Percentiles rank a stretch among this genome's conserved stretches.
Evolutionary conservation across 1,140 invertebrate species (phyloP).

Genomic region (Lepidurus apus): DNA sequence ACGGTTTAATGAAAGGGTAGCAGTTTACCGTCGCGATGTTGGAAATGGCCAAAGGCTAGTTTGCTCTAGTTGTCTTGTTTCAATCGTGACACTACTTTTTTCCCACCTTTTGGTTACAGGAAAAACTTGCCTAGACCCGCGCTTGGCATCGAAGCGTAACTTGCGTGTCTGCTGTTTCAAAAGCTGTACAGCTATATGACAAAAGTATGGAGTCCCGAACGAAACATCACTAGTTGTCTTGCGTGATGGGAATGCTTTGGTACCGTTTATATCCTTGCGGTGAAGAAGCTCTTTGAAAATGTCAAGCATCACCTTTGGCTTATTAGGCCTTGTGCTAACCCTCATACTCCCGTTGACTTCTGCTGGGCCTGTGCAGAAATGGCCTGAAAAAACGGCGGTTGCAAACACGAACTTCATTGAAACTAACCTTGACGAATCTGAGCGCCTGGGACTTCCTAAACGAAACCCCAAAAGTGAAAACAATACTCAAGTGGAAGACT

Average conservation of each 20-base stretch:
- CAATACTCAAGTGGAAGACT: background rate
- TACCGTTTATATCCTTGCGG: background rate
- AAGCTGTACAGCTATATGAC: background rate
- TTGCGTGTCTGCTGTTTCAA: background rate
- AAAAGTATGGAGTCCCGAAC: background rate
- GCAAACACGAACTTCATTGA: background rate
- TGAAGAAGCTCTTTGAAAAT: background rate
- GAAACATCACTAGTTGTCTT: background rate
- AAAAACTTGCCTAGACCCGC: background rate
- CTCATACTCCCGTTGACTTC: background rate
- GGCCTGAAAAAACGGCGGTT: background rate
- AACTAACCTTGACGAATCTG: background rate
- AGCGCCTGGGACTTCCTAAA: background rate
- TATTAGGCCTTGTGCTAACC: background rate
- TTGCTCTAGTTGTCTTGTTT: background rate
- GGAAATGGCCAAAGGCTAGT: background rate
- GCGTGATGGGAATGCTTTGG: constrained; percentile 3
- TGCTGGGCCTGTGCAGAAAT: background rate
- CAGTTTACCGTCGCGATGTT: background rate
- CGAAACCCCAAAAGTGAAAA: background rate
- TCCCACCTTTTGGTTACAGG: background rate
- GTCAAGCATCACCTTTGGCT: background rate
- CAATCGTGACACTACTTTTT: background rate
- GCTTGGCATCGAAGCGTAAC: background rate
- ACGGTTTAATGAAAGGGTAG: background rate